phyloP scores from a whole-genome alignment of 2,888 invertebrate species.

The Apamea crenata region DNA sequence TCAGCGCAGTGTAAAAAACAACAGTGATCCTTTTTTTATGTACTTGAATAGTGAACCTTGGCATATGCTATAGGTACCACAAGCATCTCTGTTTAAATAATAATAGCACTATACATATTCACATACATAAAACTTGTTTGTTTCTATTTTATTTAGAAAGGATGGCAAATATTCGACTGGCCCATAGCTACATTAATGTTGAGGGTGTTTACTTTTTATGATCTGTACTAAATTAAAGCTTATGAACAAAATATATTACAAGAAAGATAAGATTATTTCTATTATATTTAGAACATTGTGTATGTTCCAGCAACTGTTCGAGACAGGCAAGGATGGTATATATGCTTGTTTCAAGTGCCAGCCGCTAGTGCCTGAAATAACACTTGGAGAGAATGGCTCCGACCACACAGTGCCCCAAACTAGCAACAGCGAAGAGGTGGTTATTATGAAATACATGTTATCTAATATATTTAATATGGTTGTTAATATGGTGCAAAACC shows the following conservation, averaged over 20 bases:
- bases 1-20: constrained; percentile 85
- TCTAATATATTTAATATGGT: constrained; percentile 18
- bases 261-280: constrained; percentile 15
- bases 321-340: constrained; percentile 85
- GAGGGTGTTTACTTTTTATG: constrained; percentile 4
- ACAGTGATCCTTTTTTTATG: constrained; percentile 78
- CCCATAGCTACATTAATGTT: constrained; percentile 9
- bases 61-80: constrained; percentile 70
- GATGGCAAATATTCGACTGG: constrained; percentile 26
- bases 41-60: constrained; percentile 79
- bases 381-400: constrained; percentile 79
- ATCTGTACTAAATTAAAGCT: background rate
- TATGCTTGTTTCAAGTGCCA: constrained; percentile 89
- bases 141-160: constrained; percentile 42
- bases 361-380: constrained; percentile 87
- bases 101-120: constrained; percentile 49
- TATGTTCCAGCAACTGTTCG: constrained; percentile 85
- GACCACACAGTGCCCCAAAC: constrained; percentile 71
- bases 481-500: background rate
- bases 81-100: constrained; percentile 54
- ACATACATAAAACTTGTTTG: constrained; percentile 44
- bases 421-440: constrained; percentile 72
- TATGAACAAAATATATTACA: constrained; percentile 13
- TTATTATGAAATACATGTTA: constrained; percentile 31
- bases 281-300: constrained; percentile 12